phyloP scores from a whole-genome alignment of 2,113 vertebrate genomes.

The Pachyramphus minor region DNA sequence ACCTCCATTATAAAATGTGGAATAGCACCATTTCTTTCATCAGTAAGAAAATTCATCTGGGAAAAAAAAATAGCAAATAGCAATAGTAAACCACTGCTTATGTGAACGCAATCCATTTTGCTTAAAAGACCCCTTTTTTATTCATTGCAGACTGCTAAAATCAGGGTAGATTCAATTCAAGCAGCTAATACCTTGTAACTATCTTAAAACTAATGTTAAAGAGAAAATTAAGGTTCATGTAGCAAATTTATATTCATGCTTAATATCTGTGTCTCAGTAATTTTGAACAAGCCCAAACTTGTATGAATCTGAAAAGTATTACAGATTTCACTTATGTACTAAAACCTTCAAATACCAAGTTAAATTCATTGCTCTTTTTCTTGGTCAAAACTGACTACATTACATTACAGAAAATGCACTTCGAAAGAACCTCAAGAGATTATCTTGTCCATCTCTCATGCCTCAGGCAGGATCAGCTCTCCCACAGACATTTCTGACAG shows the following conservation, averaged over 20 bases:
- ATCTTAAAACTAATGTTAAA: background rate
- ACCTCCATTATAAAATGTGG: background rate
- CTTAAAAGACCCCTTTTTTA: background rate
- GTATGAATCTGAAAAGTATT: background rate
- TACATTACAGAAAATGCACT: background rate
- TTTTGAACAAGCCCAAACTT: background rate
- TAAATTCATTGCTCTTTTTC: background rate
- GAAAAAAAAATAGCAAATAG: background rate
- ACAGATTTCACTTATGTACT: background rate
- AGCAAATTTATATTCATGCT: rapidly evolving
- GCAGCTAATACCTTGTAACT: background rate
- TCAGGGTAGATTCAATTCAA: background rate
- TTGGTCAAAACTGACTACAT: background rate
- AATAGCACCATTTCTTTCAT: background rate
- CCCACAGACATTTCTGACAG: background rate
- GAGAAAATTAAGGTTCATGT: background rate
- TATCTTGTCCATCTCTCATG: background rate
- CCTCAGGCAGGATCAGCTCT: background rate
- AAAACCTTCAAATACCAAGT: background rate
- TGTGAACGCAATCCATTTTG: background rate
- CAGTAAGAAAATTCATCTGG: background rate
- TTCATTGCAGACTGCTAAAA: background rate
- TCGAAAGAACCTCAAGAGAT: background rate
- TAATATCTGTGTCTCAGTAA: background rate
- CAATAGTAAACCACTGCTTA: background rate